Conservation (phyloP, 1,140 invertebrate genomes). For the Brachionus angularis region DNA sequence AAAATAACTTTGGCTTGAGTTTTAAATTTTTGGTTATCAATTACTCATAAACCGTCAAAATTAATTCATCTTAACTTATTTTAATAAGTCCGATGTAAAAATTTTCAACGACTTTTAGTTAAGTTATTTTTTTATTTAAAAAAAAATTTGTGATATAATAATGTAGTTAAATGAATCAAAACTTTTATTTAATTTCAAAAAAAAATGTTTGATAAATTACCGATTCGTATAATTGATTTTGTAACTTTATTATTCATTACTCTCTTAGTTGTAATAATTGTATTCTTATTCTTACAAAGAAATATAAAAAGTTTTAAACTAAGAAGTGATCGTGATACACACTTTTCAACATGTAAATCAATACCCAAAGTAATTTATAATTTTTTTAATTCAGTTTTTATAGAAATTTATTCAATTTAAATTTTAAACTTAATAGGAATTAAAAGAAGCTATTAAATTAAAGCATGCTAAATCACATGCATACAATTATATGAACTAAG, state of each 20-base stretch:
- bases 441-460: slow-evolving; percentile 21
- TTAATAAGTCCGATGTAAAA: too few species aligned
- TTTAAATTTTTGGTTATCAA: too few species aligned
- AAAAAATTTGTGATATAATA: too few species aligned
- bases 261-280: slow-evolving; percentile 13
- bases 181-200: too few species aligned
- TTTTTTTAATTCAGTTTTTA: neutral
- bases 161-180: too few species aligned
- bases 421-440: slow-evolving; percentile 7
- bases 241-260: slow-evolving; percentile 22
- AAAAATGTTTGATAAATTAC: too few species aligned
- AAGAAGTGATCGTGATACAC: slow-evolving; percentile 23
- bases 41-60: too few species aligned
- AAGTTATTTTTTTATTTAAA: too few species aligned
- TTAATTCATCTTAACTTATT: too few species aligned
- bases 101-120: too few species aligned
- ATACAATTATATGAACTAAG: neutral
- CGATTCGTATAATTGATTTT: slow-evolving; percentile 24
- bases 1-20: too few species aligned
- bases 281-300: slow-evolving; percentile 14
- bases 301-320: slow-evolving; percentile 19
- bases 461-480: slow-evolving; percentile 24
- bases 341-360: slow-evolving; percentile 31
- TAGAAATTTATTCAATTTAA: neutral
- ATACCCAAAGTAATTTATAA: slow-evolving; percentile 2